Evolutionary conservation across 2,888 invertebrate genomes (phyloP).

Genomic region (Crepidodera aurea): DNA sequence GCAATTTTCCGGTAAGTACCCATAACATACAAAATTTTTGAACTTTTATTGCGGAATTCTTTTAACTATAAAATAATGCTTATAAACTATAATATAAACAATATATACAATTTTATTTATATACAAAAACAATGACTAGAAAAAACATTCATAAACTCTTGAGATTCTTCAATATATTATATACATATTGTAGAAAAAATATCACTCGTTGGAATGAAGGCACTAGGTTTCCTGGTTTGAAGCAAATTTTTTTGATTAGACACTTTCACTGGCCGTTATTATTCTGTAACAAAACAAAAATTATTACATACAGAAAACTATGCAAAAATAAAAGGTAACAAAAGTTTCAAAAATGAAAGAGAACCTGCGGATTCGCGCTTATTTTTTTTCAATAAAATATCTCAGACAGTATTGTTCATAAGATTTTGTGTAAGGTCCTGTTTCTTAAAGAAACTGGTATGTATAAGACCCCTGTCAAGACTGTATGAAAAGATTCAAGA

Average conservation of each 20-base stretch:
- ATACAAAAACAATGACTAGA: constrained; percentile 59
- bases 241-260: constrained; percentile 43
- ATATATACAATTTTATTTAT: constrained; percentile 51
- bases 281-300: constrained; percentile 52
- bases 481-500: constrained; percentile 46
- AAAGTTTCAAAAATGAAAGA: constrained; percentile 12
- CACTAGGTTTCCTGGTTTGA: constrained; percentile 51
- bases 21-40: constrained; percentile 25
- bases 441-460: constrained; percentile 46
- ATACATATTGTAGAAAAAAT: constrained; percentile 51
- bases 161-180: constrained; percentile 48
- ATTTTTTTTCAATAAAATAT: constrained; percentile 46
- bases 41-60: constrained; percentile 20
- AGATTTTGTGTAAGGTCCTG: constrained; percentile 43
- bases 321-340: constrained; percentile 4
- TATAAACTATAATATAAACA: constrained; percentile 50
- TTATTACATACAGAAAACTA: no score
- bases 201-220: constrained; percentile 59
- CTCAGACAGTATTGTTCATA: constrained; percentile 54
- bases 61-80: constrained; percentile 24
- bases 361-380: constrained; percentile 31
- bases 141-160: constrained; percentile 55
- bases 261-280: constrained; percentile 47
- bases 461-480: constrained; percentile 47
- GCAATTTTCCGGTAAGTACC: constrained; percentile 30